A percentile compares a stretch with the other conserved stretches of the same genome.
Evolutionary conservation across 2,797 vertebrate genomes (phyloP).

Genomic region (Serranus cabrilla): DNA sequence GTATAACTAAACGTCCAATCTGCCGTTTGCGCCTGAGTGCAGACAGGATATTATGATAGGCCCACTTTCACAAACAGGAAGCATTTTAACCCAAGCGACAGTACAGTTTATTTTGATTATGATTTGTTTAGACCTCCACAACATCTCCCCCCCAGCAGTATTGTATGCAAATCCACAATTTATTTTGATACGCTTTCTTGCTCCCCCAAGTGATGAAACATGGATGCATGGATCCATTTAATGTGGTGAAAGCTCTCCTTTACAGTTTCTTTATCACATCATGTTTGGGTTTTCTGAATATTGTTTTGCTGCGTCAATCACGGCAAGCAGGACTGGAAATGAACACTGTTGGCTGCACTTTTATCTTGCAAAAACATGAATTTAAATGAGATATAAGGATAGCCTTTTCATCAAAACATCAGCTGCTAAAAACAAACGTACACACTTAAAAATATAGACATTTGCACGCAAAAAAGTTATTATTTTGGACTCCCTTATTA

Average conservation of each 20-base stretch:
- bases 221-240: slow-evolving; percentile 49
- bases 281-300: slow-evolving; percentile 47
- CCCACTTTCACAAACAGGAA: slow-evolving; percentile 76
- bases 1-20: slow-evolving; percentile 57
- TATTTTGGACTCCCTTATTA: not conserved
- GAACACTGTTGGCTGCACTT: not conserved
- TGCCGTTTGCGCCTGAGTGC: slow-evolving; percentile 50
- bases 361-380: slow-evolving; percentile 19
- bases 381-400: slow-evolving; percentile 1
- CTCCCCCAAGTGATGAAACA: slow-evolving; percentile 63
- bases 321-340: not conserved
- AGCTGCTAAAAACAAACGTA: not conserved
- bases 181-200: slow-evolving; percentile 65
- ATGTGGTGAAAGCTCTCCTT: slow-evolving; percentile 45
- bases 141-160: slow-evolving; percentile 50
- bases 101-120: slow-evolving; percentile 73
- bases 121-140: slow-evolving; percentile 71
- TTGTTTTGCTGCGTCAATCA: slow-evolving; percentile 45
- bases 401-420: slow-evolving; percentile 6
- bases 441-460: too few species aligned
- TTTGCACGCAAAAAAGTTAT: not conserved
- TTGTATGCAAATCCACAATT: slow-evolving; percentile 75
- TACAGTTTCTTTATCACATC: slow-evolving; percentile 40
- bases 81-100: slow-evolving; percentile 66
- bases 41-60: slow-evolving; percentile 75